Base-by-base conservation (phyloP, 1,140 invertebrate species). In the Platyura marginata region DNA sequence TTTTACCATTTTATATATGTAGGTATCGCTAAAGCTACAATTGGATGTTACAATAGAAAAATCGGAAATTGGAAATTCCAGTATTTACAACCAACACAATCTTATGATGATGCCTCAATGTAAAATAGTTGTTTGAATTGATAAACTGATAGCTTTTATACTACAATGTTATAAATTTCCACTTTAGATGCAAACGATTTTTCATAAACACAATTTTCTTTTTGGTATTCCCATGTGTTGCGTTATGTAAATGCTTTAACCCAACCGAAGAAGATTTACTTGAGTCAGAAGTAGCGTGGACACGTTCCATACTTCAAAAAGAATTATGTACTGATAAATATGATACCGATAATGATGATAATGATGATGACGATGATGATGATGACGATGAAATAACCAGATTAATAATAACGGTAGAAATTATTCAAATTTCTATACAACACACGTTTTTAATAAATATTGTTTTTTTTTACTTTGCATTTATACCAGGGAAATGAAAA, bases 351-450 rank as follows among this genome's bases (percentile, higher is more conserved):
- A 49, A 42, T 38, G 50, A 51, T 10, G 47, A 44, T 3, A 22
- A 33, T 6, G 51, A 50, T 13, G 52, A 54, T 18, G 51, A 42
- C 15, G 47, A 49, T 38, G 50, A 51, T 10, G 47, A 44, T 3
- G 25, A 33, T 6, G 51, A 50, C n/a, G 52, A 54, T 18, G 51
- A 42, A 42, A 19, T 11, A 8, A n/a, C n/a, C 16, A 20, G 1
- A 18, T 32, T 33, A 29, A 11, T 33, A 20, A 43, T 21, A 36
- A 23, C 10, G 19, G 34, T 15, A 42, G 21, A 38, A 38, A 13
- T 18, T 15, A 38, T 11, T 19, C 10, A 2, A 38, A 11, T 15
- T 37, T 9, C 6, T 16, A 15, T 37, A 8, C 15, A 5, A 16
- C 35, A 8, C 5, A 8, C 35, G 15, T 38, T 19, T 38, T 18